Conservation (phyloP, 1,140 invertebrate species). For the Drosophila insularis region DNA sequence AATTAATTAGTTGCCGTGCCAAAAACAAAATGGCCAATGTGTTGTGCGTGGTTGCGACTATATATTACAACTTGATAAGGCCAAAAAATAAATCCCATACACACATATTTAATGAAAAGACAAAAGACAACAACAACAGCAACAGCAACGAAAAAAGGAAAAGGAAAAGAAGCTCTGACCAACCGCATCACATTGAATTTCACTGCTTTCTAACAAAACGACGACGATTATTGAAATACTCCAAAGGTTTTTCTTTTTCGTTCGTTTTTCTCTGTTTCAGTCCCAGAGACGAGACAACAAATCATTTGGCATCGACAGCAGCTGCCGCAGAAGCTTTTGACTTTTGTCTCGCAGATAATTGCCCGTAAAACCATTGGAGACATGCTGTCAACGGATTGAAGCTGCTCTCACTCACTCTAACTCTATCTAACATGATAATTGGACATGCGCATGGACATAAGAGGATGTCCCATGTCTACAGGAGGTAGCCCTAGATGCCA, state of each 20-base stretch:
- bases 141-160: constrained; percentile 17
- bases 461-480: constrained; percentile 23
- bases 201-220: constrained; percentile 73
- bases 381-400: constrained; percentile 42
- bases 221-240: constrained; percentile 74
- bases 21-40: constrained; percentile 51
- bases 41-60: constrained; percentile 34
- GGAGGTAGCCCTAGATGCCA: constrained; percentile 55
- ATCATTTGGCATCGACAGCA: constrained; percentile 59
- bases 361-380: constrained; percentile 54
- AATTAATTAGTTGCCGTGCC: constrained; percentile 66
- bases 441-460: constrained; percentile 62
- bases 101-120: constrained; percentile 19
- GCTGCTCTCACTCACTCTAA: constrained; percentile 72
- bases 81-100: constrained; percentile 39
- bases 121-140: constrained; percentile 7
- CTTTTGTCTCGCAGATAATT: constrained; percentile 66
- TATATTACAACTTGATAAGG: constrained; percentile 58
- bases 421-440: constrained; percentile 73
- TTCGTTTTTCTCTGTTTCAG: constrained; percentile 23
- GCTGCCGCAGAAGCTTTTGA: constrained; percentile 46
- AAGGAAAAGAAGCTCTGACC: constrained; percentile 21
- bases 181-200: constrained; percentile 56
- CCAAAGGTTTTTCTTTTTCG: constrained; percentile 67
- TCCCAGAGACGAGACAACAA: constrained; percentile 44